A percentile compares a stretch with the other conserved stretches of the same genome.
These are phyloP conservation scores for Coluber constrictor DNA, from an alignment of 2,797 vertebrate species.

Conservation along the genomic window DNA sequence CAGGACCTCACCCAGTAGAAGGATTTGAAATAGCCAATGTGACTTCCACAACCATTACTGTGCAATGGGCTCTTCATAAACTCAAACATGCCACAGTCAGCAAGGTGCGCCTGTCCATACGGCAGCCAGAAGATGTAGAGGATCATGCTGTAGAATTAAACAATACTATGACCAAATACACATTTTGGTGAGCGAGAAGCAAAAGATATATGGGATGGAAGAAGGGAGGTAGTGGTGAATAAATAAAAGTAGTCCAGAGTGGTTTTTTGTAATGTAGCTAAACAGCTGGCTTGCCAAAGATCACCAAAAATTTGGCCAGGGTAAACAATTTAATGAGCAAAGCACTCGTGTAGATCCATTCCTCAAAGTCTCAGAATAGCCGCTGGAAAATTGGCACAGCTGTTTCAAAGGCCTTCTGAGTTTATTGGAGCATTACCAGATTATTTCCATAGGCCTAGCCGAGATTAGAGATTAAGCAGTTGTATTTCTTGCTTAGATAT, in stretches of 20 bases:
- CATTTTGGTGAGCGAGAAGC: slow-evolving; percentile 79
- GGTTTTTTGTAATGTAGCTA: not conserved
- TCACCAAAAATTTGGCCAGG: not conserved
- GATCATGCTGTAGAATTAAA: slow-evolving; percentile 78
- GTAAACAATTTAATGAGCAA: not conserved
- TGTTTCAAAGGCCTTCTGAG: not conserved
- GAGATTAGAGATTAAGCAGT: not conserved
- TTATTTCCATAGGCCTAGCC: not conserved
- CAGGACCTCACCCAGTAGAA: slow-evolving; percentile 87
- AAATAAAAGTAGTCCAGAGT: not conserved
- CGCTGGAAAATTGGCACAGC: not conserved
- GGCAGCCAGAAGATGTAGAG: slow-evolving; percentile 71
- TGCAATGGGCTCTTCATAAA: slow-evolving; percentile 84
- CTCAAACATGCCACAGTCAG: slow-evolving; percentile 80
- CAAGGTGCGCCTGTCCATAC: slow-evolving; percentile 82
- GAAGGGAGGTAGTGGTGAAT: not conserved
- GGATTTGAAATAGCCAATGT: slow-evolving; percentile 85
- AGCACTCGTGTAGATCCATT: not conserved
- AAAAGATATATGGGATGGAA: not conserved
- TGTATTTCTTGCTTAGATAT: not conserved
- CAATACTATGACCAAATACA: slow-evolving; percentile 77
- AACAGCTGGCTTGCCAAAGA: not conserved
- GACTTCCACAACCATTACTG: slow-evolving; percentile 83
- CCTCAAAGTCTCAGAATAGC: not conserved
- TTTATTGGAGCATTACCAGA: not conserved